Conservation (phyloP, 2,113 vertebrate genomes). For the Propithecus coquereli region DNA sequence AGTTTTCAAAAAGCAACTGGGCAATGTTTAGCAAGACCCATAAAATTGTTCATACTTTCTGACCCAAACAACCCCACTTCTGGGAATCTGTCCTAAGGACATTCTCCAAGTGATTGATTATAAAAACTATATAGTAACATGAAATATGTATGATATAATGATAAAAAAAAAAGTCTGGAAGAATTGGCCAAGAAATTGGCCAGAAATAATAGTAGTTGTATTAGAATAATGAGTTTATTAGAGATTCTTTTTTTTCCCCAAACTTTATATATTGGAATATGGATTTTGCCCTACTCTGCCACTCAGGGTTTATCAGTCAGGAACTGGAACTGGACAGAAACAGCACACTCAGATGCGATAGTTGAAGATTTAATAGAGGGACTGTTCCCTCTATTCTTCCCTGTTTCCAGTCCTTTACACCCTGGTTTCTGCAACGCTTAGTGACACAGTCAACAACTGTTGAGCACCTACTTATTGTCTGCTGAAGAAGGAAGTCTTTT, state of each 20-base stretch:
- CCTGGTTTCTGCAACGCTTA: background rate
- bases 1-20: conserved; percentile 32
- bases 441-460: background rate
- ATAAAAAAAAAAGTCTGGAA: conserved; percentile 49
- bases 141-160: conserved; percentile 59
- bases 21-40: conserved; percentile 4
- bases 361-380: background rate
- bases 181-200: conserved; percentile 34
- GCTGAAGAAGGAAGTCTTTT: background rate
- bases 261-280: background rate
- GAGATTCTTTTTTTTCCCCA: conserved; percentile 38
- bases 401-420: background rate
- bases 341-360: background rate
- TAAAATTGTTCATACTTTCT: conserved; percentile 43
- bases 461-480: background rate
- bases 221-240: conserved; percentile 38
- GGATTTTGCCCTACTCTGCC: conserved; percentile 10
- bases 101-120: conserved; percentile 58
- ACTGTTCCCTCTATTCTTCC: background rate
- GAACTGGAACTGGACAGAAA: conserved; percentile 16
- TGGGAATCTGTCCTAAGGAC: conserved; percentile 66
- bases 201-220: conserved; percentile 22
- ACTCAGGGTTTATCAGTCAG: background rate
- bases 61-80: conserved; percentile 55
- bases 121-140: conserved; percentile 38